Evolutionary conservation across 2,113 vertebrate genomes (phyloP).

Genomic region (Uria aalge): DNA sequence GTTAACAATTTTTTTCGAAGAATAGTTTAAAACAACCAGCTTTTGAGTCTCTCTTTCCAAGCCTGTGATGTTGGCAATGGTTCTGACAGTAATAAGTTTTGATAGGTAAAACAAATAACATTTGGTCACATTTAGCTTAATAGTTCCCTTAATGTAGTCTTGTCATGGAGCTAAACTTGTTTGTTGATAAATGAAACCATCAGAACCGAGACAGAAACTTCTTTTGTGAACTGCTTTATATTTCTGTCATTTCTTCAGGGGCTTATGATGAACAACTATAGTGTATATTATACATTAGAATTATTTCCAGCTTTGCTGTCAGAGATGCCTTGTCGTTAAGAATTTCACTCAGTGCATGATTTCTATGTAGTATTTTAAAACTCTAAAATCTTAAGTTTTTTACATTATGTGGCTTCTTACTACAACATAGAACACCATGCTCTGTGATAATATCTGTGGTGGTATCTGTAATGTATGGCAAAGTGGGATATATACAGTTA

Average conservation of each 20-base stretch:
- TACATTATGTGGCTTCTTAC: background rate
- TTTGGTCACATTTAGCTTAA: background rate
- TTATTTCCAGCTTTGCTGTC: background rate
- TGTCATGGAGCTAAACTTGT: background rate
- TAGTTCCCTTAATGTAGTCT: background rate
- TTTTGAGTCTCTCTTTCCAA: background rate
- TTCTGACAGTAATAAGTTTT: conserved; percentile 21
- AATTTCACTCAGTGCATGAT: background rate
- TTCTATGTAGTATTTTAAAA: background rate
- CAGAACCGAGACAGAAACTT: background rate
- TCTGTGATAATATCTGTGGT: background rate
- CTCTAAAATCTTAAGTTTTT: background rate
- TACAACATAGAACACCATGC: background rate
- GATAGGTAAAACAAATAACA: background rate
- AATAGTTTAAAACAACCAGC: background rate
- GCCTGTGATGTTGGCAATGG: background rate
- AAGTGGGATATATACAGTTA: background rate
- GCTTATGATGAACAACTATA: background rate
- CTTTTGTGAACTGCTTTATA: background rate
- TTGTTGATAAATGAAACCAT: conserved; percentile 11
- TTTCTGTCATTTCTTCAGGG: background rate
- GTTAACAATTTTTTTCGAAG: background rate
- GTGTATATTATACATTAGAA: background rate
- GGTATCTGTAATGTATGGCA: background rate
- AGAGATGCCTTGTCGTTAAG: background rate